phyloP scores from a whole-genome alignment of 2,797 vertebrate species.

The Poeciliopsis infans region DNA sequence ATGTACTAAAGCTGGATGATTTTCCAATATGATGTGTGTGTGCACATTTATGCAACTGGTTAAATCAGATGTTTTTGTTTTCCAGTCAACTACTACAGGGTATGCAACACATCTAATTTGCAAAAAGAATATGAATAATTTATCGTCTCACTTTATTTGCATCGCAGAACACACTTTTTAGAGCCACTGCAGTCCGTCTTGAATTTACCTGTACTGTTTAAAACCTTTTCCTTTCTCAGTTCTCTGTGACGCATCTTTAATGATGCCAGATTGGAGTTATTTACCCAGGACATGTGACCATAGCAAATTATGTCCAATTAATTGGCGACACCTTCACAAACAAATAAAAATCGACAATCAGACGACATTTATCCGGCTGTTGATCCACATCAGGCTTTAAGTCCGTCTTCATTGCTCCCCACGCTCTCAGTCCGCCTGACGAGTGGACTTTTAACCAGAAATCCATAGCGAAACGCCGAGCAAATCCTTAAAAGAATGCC shows the following conservation, averaged over 20 bases:
- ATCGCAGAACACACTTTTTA: background rate
- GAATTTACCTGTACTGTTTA: background rate
- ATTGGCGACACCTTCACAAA: background rate
- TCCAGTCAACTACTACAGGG: background rate
- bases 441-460: background rate
- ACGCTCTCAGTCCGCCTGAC: background rate
- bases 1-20: background rate
- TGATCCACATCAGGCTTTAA: background rate
- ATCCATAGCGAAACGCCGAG: background rate
- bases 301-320: background rate
- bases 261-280: background rate
- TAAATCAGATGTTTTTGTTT: background rate
- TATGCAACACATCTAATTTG: background rate
- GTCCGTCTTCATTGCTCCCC: background rate
- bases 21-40: background rate
- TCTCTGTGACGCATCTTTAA: background rate
- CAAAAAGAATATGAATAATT: background rate
- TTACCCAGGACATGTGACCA: background rate
- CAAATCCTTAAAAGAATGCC: background rate
- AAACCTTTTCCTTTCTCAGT: background rate
- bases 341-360: slow-evolving; percentile 3
- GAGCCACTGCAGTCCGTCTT: background rate
- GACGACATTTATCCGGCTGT: background rate
- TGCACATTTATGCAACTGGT: background rate
- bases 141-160: background rate